A percentile compares a stretch with the other conserved stretches of the same genome.
phyloP scores from a whole-genome alignment of 1,140 invertebrate species.

The Protaetia brevitarsis region DNA sequence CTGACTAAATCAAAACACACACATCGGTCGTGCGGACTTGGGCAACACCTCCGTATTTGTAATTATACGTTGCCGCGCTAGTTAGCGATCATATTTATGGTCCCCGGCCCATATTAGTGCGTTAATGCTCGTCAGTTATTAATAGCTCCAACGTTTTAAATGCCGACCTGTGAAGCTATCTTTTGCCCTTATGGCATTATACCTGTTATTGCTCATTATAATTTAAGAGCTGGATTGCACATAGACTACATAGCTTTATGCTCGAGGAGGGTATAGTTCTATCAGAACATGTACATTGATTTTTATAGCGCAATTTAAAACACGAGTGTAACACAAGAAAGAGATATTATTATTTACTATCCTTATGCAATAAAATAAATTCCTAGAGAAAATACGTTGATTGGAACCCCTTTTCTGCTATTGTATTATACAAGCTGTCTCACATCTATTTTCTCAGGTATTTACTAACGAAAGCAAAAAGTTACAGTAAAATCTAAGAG shows the following conservation, averaged over 20 bases:
- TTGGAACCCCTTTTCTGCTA: too few species aligned
- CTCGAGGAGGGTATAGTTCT: too few species aligned
- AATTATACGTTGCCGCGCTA: constrained; percentile 38
- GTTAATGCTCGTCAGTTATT: constrained; percentile 39
- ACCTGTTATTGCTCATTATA: constrained; percentile 11
- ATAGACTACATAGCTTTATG: not conserved
- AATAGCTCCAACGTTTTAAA: constrained; percentile 28
- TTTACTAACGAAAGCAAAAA: too few species aligned
- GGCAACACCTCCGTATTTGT: constrained; percentile 37
- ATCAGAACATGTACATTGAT: too few species aligned
- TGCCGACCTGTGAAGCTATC: not conserved
- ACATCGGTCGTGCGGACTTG: constrained; percentile 32
- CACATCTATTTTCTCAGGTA: too few species aligned
- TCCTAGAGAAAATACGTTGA: too few species aligned
- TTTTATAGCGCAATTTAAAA: too few species aligned
- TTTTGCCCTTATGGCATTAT: constrained; percentile 13
- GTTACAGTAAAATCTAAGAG: too few species aligned
- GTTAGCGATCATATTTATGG: constrained; percentile 42
- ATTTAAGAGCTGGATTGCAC: not conserved
- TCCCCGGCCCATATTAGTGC: constrained; percentile 41
- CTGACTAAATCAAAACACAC: constrained; percentile 27
- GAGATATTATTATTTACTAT: too few species aligned
- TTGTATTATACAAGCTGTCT: too few species aligned
- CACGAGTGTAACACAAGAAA: too few species aligned
- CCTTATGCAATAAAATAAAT: too few species aligned